Evolutionary conservation across 2,797 vertebrate genomes (phyloP).

Genomic region (Florisuga fusca): DNA sequence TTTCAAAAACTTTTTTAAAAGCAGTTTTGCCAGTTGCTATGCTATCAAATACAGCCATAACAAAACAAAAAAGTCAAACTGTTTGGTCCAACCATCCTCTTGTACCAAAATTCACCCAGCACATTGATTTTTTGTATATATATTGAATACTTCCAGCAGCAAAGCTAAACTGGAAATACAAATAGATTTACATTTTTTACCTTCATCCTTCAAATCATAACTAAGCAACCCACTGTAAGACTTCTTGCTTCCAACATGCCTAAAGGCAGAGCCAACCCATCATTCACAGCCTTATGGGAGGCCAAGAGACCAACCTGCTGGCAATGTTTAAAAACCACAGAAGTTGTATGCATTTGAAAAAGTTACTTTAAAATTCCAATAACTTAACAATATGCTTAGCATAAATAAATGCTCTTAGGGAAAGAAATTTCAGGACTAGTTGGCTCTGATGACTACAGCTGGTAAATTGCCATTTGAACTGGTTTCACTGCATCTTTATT

Average conservation of each 20-base stretch:
- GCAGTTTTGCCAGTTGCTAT: not conserved
- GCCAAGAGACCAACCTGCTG: not conserved
- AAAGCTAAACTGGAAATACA: not conserved
- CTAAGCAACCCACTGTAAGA: not conserved
- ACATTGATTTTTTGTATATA: not conserved
- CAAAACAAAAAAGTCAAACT: not conserved
- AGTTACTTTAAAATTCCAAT: not conserved
- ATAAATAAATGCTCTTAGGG: not conserved
- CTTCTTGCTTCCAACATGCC: not conserved
- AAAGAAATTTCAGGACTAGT: not conserved
- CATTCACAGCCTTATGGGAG: not conserved
- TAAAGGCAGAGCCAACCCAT: rapidly evolving
- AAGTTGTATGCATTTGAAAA: not conserved
- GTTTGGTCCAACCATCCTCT: not conserved
- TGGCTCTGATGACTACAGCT: not conserved
- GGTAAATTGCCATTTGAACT: not conserved
- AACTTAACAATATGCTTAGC: not conserved
- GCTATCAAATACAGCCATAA: not conserved
- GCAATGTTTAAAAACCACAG: rapidly evolving
- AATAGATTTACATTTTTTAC: not conserved
- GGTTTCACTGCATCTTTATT: not conserved
- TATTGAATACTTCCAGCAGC: not conserved
- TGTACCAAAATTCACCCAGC: not conserved
- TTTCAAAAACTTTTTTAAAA: not conserved
- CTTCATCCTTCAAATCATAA: not conserved